Evolutionary conservation across 2,113 vertebrate species (phyloP).

Genomic region (Platysteira castanea): DNA sequence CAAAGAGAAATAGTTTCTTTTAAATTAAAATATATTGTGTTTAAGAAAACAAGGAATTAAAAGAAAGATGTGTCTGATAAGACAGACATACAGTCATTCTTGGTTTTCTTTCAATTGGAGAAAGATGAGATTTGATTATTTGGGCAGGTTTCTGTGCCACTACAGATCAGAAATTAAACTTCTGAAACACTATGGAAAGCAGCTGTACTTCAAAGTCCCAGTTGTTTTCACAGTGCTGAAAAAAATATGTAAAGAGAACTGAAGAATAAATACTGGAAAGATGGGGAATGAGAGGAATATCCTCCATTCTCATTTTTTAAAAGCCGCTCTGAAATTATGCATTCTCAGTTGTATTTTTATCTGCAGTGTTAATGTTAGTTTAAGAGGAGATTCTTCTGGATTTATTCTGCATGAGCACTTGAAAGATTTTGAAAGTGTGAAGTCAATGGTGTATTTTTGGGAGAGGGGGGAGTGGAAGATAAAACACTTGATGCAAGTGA

Average conservation of each 20-base stretch:
- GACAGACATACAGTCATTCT: neutral
- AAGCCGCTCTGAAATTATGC: neutral
- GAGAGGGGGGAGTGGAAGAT: neutral
- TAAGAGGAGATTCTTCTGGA: neutral
- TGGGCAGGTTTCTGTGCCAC: neutral
- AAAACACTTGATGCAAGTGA: neutral
- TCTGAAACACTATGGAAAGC: neutral
- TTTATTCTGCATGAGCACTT: neutral
- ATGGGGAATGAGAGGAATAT: neutral
- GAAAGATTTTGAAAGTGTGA: neutral
- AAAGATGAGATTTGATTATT: neutral
- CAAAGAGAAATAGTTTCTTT: neutral
- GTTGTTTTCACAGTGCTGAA: neutral
- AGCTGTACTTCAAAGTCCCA: neutral
- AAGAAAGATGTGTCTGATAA: neutral
- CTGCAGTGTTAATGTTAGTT: neutral
- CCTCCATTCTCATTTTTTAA: neutral
- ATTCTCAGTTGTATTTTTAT: neutral
- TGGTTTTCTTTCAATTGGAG: neutral
- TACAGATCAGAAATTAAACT: neutral
- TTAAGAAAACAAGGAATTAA: neutral
- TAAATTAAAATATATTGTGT: neutral
- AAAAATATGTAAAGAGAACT: neutral
- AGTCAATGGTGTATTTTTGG: neutral
- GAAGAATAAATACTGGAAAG: neutral